Evolutionary conservation across 1,140 invertebrate genomes (phyloP).

Genomic region (Cydia fagiglandana): DNA sequence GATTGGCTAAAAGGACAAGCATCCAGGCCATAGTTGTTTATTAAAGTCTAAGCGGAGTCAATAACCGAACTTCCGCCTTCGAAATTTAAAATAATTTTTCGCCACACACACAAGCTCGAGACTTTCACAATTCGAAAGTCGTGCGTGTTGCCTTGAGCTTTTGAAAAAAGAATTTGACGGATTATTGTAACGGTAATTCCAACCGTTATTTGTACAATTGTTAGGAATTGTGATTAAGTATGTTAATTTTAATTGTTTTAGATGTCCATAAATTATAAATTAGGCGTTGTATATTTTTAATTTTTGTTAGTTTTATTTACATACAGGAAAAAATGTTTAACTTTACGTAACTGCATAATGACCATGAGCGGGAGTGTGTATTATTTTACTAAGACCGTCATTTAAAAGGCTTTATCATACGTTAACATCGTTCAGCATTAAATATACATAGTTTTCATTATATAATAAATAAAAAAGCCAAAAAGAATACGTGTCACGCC

Average conservation of each 20-base stretch:
- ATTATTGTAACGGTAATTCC: constrained; percentile 2
- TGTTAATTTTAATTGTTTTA: constrained; percentile 22
- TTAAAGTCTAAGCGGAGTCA: constrained; percentile 35
- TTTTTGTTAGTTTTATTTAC: neutral
- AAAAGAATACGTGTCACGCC: too few relatives aligned
- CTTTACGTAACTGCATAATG: neutral
- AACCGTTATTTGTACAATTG: constrained; percentile 12
- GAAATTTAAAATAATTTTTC: constrained; percentile 51
- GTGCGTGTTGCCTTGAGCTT: constrained; percentile 47
- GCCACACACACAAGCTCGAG: constrained; percentile 39
- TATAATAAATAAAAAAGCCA: too few relatives aligned
- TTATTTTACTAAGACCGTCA: too few relatives aligned
- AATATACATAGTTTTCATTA: too few relatives aligned
- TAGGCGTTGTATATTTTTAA: neutral
- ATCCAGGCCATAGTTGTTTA: too few relatives aligned
- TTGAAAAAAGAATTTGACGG: constrained; percentile 31
- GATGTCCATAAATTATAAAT: neutral
- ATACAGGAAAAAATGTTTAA: neutral
- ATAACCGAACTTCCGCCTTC: constrained; percentile 53
- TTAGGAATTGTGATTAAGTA: neutral
- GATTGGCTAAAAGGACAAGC: too few relatives aligned
- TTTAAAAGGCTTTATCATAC: too few relatives aligned
- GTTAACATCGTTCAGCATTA: too few relatives aligned
- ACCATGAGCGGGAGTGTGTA: too few relatives aligned
- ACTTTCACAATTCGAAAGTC: constrained; percentile 62